These are phyloP conservation scores for Dorcus parallelipipedus DNA, from an alignment of 2,888 invertebrate species.

Conservation along the genomic window DNA sequence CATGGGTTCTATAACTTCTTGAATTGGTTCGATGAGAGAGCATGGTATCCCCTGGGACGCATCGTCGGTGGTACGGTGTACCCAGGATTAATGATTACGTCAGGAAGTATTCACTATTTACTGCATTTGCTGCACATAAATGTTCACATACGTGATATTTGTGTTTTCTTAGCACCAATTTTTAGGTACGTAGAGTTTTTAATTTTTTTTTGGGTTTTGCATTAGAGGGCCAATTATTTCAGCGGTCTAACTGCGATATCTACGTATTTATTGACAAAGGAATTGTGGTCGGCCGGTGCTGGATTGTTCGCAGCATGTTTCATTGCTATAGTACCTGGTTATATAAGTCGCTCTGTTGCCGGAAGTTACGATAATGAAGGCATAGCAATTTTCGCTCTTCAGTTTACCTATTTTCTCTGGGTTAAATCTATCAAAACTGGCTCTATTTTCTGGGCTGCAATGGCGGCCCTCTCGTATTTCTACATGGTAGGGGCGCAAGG, in stretches of 20 bases:
- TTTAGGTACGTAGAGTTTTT: constrained; percentile 67
- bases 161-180: constrained; percentile 97
- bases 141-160: constrained; percentile 96
- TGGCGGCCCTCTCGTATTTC: constrained; percentile 94
- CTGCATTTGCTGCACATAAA: constrained; percentile 91
- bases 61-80: constrained; percentile 99
- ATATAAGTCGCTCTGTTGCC: constrained; percentile 97
- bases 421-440: constrained; percentile 97
- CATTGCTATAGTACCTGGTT: constrained; percentile 98
- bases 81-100: constrained; percentile 98
- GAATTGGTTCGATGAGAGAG: constrained; percentile 99
- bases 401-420: constrained; percentile 98
- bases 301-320: constrained; percentile 98
- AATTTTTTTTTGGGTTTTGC: background rate
- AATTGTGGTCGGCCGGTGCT: constrained; percentile 94
- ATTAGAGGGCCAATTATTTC: constrained; percentile 35
- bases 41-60: constrained; percentile 98
- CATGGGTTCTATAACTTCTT: constrained; percentile 99
- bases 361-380: constrained; percentile 99
- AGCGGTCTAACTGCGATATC: constrained; percentile 98
- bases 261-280: constrained; percentile 95
- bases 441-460: constrained; percentile 93
- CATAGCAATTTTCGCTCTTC: constrained; percentile 98
- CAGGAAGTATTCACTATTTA: constrained; percentile 93
- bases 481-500: constrained; percentile 81